Conservation (phyloP, 2,888 invertebrate species). For the Sinelater perroti region DNA sequence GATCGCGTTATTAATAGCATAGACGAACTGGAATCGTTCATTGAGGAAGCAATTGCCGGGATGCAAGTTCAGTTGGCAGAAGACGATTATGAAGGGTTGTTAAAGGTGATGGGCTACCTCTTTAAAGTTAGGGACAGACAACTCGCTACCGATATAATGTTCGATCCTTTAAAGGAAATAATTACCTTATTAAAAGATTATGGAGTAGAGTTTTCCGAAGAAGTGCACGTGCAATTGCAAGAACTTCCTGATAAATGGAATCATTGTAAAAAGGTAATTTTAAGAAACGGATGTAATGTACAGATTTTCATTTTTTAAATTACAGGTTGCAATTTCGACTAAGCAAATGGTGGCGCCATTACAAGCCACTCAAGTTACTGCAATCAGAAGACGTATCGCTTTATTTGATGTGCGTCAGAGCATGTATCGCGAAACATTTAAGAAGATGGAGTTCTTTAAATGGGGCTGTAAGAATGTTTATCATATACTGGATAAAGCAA, state of each 20-base stretch:
- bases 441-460: slow-evolving; percentile 65
- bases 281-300: not conserved
- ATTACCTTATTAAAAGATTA: slow-evolving; percentile 86
- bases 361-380: slow-evolving; percentile 87
- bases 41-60: slow-evolving; percentile 75
- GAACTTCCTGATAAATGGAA: slow-evolving; percentile 90
- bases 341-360: slow-evolving; percentile 89
- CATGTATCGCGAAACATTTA: slow-evolving; percentile 81
- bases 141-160: slow-evolving; percentile 84
- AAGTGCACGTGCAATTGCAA: slow-evolving; percentile 76
- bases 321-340: slow-evolving; percentile 73
- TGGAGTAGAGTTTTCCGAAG: slow-evolving; percentile 87
- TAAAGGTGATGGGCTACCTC: slow-evolving; percentile 85
- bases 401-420: slow-evolving; percentile 81
- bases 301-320: not conserved
- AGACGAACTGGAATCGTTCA: slow-evolving; percentile 79
- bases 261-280: slow-evolving; percentile 75
- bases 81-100: slow-evolving; percentile 86
- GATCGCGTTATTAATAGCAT: slow-evolving; percentile 82
- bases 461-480: slow-evolving; percentile 75
- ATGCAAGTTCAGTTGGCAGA: slow-evolving; percentile 78
- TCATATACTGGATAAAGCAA: slow-evolving; percentile 72
- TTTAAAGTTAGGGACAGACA: slow-evolving; percentile 81
- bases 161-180: slow-evolving; percentile 86
- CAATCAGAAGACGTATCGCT: slow-evolving; percentile 82